A percentile compares a stretch with the other conserved stretches of the same genome.
Evolutionary conservation across 2,888 invertebrate species (phyloP).

Genomic region (Tribolium freemani): DNA sequence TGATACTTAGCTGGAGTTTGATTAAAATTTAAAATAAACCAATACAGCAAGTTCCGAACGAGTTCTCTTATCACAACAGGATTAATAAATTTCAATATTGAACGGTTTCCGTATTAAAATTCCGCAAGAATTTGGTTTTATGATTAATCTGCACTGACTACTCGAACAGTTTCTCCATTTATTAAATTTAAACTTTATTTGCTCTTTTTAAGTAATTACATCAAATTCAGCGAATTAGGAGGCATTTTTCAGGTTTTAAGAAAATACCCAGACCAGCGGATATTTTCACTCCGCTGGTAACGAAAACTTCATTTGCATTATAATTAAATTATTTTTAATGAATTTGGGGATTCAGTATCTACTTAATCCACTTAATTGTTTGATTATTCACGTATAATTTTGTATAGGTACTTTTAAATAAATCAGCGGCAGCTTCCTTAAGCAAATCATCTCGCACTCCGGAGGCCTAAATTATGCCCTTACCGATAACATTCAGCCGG

Average conservation of each 20-base stretch:
- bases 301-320: conserved; percentile 37
- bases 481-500: conserved; percentile 87
- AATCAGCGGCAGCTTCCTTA: conserved; percentile 4
- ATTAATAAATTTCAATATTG: conserved; percentile 44
- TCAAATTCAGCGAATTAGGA: background rate
- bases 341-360: conserved; percentile 35
- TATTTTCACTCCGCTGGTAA: conserved; percentile 9
- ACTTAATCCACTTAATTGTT: conserved; percentile 35
- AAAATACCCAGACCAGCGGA: conserved; percentile 14
- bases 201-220: conserved; percentile 29
- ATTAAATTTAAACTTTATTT: conserved; percentile 25
- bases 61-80: conserved; percentile 42
- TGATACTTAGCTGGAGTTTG: conserved; percentile 45
- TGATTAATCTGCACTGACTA: conserved; percentile 5
- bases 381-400: conserved; percentile 37
- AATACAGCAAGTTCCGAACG: conserved; percentile 42
- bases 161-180: conserved; percentile 14
- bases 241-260: conserved; percentile 23
- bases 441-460: background rate
- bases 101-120: conserved; percentile 32
- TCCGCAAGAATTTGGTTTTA: conserved; percentile 27
- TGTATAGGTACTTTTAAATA: conserved; percentile 4
- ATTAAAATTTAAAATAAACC: conserved; percentile 48
- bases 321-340: conserved; percentile 39
- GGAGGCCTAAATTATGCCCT: conserved; percentile 64